Evolutionary conservation across 2,113 vertebrate species (phyloP), one percentile per base, ranked within the genome.

Genomic region (Seriola rivoliana): DNA sequence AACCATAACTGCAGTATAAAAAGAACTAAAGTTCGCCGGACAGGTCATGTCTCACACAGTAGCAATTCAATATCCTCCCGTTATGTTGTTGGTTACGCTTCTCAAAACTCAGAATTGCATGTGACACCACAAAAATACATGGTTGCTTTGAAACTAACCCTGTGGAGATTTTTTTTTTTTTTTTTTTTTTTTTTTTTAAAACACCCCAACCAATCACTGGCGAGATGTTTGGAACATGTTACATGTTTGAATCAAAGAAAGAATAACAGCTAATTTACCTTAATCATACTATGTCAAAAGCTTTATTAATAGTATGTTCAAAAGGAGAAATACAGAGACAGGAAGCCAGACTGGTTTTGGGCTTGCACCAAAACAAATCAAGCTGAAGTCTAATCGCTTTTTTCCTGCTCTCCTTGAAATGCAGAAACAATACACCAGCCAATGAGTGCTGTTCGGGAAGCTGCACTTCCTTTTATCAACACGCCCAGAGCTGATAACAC

Each of bases 21-120:
- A 93, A 90, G 92, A 88, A 86, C 60, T 64, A 58, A 70, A 90
- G 94, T 94, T 94, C 89, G 91, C 84, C 72, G 92, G 86, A 94
- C 93, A 94, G 94, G 94, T 95, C 94, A 90, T 78, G 91, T 92
- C 90, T 86, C 82, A 87, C 87, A 92, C 92, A 92, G 92, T 74
- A 88, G 93, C 92, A 91, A 93, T 91, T 92, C 89, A 90, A 91
- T 90, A 93, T 92, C 90, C 91, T 92, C 71, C 84, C 67, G 89
- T 93, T 90, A 86, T 82, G 89, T 89, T 93, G 86, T 78, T 90
- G 90, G 92, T 95, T 88, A 88, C 63, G 90, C 86, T 91, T 90
- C 82, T 93, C 84, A 86, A 93, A 94, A 93, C 85, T 88, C 77
- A 65, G 80, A 94, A 84, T 77, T 89, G 82, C 71, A 85, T 65